Percentiles rank a stretch among this genome's conserved stretches.
Evolutionary conservation across 2,888 invertebrate genomes (phyloP).

Genomic region (Morpho achilles): DNA sequence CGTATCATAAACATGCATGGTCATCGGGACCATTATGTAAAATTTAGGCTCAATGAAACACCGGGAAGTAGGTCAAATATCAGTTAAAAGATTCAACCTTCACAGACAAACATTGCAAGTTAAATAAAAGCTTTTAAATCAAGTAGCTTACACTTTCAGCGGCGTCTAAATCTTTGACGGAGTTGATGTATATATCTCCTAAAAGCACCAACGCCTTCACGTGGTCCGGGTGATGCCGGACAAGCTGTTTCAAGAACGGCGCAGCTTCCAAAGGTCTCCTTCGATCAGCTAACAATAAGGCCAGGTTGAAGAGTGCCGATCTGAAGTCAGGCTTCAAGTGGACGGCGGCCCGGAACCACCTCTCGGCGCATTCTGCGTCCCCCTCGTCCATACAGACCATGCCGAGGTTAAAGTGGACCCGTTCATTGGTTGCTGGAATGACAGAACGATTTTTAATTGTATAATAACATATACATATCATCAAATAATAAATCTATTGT

Average conservation of each 20-base stretch:
- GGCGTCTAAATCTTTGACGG: conserved; percentile 94
- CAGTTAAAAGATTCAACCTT: too few species aligned
- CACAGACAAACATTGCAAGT: too few species aligned
- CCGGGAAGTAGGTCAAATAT: too few species aligned
- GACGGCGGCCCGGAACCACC: conserved; percentile 94
- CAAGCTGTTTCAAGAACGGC: conserved; percentile 93
- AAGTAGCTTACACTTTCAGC: conserved; percentile 91
- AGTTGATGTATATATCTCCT: conserved; percentile 97
- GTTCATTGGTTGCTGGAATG: conserved; percentile 86
- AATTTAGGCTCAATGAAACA: too few species aligned
- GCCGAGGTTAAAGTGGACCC: conserved; percentile 96
- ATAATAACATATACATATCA: too few species aligned
- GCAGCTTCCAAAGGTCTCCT: conserved; percentile 94
- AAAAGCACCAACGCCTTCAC: conserved; percentile 95
- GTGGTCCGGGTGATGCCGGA: conserved; percentile 94
- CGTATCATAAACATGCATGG: too few species aligned
- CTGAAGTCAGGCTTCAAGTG: conserved; percentile 93
- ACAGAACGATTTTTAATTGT: too few species aligned
- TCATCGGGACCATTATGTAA: too few species aligned
- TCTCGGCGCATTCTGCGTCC: conserved; percentile 92
- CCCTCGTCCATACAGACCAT: conserved; percentile 98
- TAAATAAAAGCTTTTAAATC: too few species aligned
- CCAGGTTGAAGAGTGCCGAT: conserved; percentile 96
- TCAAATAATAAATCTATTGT: too few species aligned
- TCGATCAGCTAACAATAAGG: conserved; percentile 92